Conservation (phyloP, 2,113 vertebrate species). For the Carlito syrichta region DNA sequence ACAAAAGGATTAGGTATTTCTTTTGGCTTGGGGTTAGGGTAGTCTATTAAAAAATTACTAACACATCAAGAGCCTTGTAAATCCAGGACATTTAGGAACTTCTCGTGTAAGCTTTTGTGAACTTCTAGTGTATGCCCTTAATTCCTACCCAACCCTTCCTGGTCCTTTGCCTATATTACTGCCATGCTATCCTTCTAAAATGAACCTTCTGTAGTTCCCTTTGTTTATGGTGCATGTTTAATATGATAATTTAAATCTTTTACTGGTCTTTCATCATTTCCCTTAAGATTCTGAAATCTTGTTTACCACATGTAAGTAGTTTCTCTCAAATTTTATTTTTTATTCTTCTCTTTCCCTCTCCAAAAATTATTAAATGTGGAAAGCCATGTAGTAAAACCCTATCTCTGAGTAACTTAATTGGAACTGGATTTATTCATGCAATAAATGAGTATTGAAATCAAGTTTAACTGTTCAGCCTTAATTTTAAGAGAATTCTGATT, state of each 20-base stretch:
- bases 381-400: conserved; percentile 21
- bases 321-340: neutral
- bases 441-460: conserved; percentile 16
- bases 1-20: neutral
- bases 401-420: conserved; percentile 35
- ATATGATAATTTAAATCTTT: conserved; percentile 18
- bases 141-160: neutral
- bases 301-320: neutral
- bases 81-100: neutral
- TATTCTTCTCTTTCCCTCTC: neutral
- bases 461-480: conserved; percentile 36
- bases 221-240: conserved; percentile 5
- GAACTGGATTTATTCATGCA: conserved; percentile 38
- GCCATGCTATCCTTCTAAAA: neutral
- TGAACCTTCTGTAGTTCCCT: neutral
- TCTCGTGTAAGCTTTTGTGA: neutral
- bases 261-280: neutral
- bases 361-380: conserved; percentile 40
- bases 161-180: neutral
- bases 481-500: conserved; percentile 15
- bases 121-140: no score
- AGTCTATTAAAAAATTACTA: conserved; percentile 13
- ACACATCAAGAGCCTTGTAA: neutral
- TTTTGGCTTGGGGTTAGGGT: neutral
- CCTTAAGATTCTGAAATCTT: neutral